Conservation (phyloP, 2,888 invertebrate genomes). For the Oegoconia quadripuncta region DNA sequence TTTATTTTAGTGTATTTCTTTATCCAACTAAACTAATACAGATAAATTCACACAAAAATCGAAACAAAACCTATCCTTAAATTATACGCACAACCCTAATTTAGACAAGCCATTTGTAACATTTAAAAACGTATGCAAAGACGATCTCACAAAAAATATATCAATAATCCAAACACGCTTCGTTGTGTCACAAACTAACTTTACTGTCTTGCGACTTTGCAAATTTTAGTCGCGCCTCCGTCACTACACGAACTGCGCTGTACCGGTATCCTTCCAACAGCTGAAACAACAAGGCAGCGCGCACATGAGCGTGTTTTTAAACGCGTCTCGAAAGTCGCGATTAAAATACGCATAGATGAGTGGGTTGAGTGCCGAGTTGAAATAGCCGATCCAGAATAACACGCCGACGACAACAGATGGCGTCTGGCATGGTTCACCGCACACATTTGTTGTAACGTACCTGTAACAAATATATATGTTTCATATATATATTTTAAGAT, state of each 20-base stretch:
- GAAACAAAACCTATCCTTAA: too few relatives aligned
- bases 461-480: conserved; percentile 56
- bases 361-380: conserved; percentile 96
- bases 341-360: conserved; percentile 98
- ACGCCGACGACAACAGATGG: conserved; percentile 92
- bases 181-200: too few relatives aligned
- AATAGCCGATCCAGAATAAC: conserved; percentile 98
- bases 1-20: too few relatives aligned
- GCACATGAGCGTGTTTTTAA: conserved; percentile 93
- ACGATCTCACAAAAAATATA: too few relatives aligned
- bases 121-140: too few relatives aligned
- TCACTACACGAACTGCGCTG: conserved; percentile 77
- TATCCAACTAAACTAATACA: too few relatives aligned
- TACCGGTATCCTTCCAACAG: conserved; percentile 84
- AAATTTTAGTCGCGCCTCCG: neutral
- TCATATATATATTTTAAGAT: too few relatives aligned
- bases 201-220: neutral
- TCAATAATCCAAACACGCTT: too few relatives aligned
- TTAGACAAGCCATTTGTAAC: too few relatives aligned
- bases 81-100: too few relatives aligned
- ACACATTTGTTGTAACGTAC: conserved; percentile 91
- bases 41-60: too few relatives aligned
- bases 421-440: conserved; percentile 89
- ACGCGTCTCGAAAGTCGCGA: conserved; percentile 97
- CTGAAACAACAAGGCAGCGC: conserved; percentile 90